phyloP scores from a whole-genome alignment of 2,888 invertebrate species.

The Temnothorax unifasciatus region DNA sequence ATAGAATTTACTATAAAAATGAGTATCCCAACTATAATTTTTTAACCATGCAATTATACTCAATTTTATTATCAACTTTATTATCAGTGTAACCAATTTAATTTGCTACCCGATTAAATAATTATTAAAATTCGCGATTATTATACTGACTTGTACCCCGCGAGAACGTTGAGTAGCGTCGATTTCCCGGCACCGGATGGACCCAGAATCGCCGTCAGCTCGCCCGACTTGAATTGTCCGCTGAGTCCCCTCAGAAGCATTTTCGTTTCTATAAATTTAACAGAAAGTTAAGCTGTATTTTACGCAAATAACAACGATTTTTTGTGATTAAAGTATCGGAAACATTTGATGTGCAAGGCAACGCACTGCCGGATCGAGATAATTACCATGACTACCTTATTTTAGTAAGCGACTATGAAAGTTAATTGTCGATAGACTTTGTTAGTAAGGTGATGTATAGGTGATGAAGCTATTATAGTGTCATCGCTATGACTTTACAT shows the following conservation, averaged over 20 bases:
- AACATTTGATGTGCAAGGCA: background rate
- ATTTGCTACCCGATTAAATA: background rate
- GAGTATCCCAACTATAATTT: no score
- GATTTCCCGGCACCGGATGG: constrained; percentile 98
- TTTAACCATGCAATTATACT: no score
- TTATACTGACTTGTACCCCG: constrained; percentile 94
- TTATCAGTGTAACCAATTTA: background rate
- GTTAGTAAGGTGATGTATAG: background rate
- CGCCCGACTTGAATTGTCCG: constrained; percentile 94
- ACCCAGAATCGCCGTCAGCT: constrained; percentile 96
- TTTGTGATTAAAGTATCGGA: background rate
- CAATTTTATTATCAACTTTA: no score
- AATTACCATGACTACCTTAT: background rate
- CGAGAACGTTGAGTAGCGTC: constrained; percentile 94
- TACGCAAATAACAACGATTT: background rate
- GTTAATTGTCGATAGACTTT: background rate
- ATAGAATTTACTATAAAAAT: no score
- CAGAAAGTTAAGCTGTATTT: background rate
- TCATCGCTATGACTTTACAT: background rate
- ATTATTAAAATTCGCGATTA: background rate
- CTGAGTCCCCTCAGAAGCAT: constrained; percentile 93
- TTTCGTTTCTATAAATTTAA: constrained; percentile 89
- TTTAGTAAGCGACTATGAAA: background rate
- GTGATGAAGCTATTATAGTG: background rate
- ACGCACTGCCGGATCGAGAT: background rate